phyloP scores from a whole-genome alignment of 2,797 vertebrate species.

The Xenops minutus region DNA sequence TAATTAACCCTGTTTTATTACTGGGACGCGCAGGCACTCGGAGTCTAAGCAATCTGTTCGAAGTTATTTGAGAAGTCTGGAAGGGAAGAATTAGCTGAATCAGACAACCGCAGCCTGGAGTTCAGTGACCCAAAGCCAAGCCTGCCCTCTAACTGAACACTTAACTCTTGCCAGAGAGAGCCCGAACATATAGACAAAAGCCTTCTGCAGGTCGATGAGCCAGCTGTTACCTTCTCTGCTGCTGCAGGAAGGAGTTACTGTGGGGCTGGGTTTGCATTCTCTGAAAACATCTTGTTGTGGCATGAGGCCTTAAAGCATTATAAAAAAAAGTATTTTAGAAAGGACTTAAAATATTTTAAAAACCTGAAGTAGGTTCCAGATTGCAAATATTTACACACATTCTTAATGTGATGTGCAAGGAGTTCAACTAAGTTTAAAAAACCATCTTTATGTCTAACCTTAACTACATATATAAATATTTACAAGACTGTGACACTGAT shows the following conservation, averaged over 20 bases:
- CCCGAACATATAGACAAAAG: background rate
- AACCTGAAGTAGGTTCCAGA: background rate
- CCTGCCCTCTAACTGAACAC: slow-evolving; percentile 8
- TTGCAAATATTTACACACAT: slow-evolving; percentile 12
- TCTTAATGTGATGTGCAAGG: background rate
- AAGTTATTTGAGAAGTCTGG: slow-evolving; percentile 23
- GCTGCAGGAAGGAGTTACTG: background rate
- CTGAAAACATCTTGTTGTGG: background rate
- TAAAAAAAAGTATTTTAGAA: background rate
- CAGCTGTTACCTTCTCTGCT: background rate
- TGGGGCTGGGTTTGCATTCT: accelerated
- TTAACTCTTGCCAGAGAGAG: background rate
- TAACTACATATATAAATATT: slow-evolving; percentile 11
- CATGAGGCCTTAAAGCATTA: background rate
- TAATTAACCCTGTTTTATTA: slow-evolving; percentile 13
- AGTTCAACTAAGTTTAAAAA: background rate
- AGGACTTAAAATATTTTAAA: background rate
- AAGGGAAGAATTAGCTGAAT: slow-evolving; percentile 47
- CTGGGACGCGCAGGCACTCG: accelerated
- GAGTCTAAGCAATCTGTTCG: background rate
- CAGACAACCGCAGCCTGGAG: background rate
- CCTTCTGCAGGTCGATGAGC: background rate
- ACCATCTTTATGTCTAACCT: background rate
- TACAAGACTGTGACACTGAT: background rate
- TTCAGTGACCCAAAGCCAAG: slow-evolving; percentile 42